These are phyloP conservation scores for Drosophila chauvacae DNA, from an alignment of 1,140 invertebrate species.

Conservation along the genomic window DNA sequence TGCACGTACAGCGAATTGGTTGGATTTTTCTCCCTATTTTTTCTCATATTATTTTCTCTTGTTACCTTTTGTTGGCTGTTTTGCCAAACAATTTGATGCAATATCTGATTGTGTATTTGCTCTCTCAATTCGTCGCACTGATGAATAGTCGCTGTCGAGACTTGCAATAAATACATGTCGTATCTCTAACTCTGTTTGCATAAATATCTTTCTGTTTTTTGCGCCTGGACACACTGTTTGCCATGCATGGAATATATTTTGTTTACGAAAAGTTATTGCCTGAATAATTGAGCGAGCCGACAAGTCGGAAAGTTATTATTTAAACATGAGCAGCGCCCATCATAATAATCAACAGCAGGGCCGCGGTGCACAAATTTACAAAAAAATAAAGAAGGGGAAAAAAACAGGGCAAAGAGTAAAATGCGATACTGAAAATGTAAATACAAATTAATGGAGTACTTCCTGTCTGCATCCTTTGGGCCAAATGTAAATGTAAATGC, in stretches of 20 bases:
- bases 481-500: constrained; percentile 33
- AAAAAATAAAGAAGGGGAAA: not conserved
- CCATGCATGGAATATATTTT: constrained; percentile 78
- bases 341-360: constrained; percentile 38
- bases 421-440: constrained; percentile 51
- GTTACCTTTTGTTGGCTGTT: constrained; percentile 2
- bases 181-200: constrained; percentile 13
- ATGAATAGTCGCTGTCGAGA: constrained; percentile 31
- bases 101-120: constrained; percentile 74
- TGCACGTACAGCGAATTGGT: constrained; percentile 38
- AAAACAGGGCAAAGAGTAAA: constrained; percentile 17
- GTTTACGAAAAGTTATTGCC: constrained; percentile 59
- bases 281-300: constrained; percentile 56
- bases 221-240: constrained; percentile 40
- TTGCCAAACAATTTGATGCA: constrained; percentile 60
- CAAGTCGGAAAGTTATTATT: constrained; percentile 52
- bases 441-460: constrained; percentile 66
- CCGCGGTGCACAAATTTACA: constrained; percentile 1
- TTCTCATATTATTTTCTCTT: not conserved
- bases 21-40: constrained; percentile 32
- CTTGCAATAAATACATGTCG: constrained; percentile 19
- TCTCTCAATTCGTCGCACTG: constrained; percentile 54
- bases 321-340: constrained; percentile 57
- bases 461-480: constrained; percentile 62
- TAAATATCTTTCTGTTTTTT: constrained; percentile 2